Conservation (phyloP, 2,888 invertebrate genomes). For the Horisme vitalbata region DNA sequence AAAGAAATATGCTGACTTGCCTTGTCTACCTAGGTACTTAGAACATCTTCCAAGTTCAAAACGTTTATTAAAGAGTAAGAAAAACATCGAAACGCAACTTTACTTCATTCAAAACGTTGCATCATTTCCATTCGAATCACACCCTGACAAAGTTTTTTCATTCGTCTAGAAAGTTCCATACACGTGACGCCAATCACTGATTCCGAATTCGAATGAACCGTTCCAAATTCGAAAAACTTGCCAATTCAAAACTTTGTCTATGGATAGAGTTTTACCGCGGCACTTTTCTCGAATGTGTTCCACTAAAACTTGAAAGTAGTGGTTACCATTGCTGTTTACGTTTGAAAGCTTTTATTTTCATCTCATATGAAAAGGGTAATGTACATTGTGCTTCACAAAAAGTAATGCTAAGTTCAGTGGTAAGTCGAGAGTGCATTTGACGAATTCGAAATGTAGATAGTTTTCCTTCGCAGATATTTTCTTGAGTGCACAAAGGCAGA, state of each 20-base stretch:
- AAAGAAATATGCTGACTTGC: too few species aligned
- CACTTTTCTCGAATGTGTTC: slow-evolving; percentile 4
- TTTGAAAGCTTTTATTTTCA: not conserved
- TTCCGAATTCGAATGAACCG: slow-evolving; percentile 27
- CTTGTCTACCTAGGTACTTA: too few species aligned
- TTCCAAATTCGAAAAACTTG: slow-evolving; percentile 30
- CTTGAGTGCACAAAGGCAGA: slow-evolving; percentile 5
- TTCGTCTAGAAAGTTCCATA: slow-evolving; percentile 24
- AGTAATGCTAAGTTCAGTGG: not conserved
- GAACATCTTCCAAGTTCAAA: too few species aligned
- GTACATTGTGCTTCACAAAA: not conserved
- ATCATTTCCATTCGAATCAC: not conserved
- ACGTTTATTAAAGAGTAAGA: too few species aligned
- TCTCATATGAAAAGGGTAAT: not conserved
- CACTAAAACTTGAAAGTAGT: too few species aligned
- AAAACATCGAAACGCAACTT: not conserved
- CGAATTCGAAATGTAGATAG: slow-evolving; percentile 10
- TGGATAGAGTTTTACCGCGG: slow-evolving; percentile 11
- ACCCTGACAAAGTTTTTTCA: slow-evolving; percentile 22
- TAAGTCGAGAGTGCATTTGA: slow-evolving; percentile 1
- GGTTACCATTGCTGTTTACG: slow-evolving; percentile 2
- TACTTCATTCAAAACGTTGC: not conserved
- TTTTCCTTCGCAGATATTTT: slow-evolving; percentile 3
- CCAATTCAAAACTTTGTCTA: slow-evolving; percentile 27
- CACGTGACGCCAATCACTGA: slow-evolving; percentile 32